phyloP scores from a whole-genome alignment of 2,113 vertebrate genomes.

The Struthidea cinerea region DNA sequence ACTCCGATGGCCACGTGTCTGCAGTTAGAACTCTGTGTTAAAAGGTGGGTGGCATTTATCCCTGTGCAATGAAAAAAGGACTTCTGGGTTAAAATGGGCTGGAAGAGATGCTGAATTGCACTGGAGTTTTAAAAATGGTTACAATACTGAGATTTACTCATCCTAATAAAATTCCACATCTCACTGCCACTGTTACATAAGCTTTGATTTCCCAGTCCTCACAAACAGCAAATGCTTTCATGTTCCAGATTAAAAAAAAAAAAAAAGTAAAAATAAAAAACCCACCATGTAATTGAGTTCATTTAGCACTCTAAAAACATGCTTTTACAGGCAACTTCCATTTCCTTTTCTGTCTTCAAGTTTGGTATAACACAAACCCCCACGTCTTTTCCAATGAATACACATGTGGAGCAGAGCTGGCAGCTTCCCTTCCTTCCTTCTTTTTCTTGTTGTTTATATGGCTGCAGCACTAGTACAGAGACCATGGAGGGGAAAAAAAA shows the following conservation, averaged over 20 bases:
- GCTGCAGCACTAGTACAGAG: not conserved
- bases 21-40: not conserved
- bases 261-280: not conserved
- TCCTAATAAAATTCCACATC: not conserved
- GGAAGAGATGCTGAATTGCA: not conserved
- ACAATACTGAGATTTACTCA: not conserved
- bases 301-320: not conserved
- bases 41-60: not conserved
- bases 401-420: not conserved
- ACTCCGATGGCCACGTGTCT: accelerated
- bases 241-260: not conserved
- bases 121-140: not conserved
- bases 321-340: not conserved
- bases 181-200: not conserved
- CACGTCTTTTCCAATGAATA: not conserved
- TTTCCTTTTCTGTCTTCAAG: not conserved
- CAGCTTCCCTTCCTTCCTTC: not conserved
- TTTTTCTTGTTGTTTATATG: not conserved
- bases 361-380: not conserved
- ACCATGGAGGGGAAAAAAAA: not conserved
- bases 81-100: not conserved
- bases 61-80: not conserved
- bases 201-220: not conserved
- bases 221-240: not conserved
- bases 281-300: not conserved